Evolutionary conservation across 2,888 invertebrate species (phyloP), one percentile per base, ranked within the genome.

Genomic region (Acronicta aceris): DNA sequence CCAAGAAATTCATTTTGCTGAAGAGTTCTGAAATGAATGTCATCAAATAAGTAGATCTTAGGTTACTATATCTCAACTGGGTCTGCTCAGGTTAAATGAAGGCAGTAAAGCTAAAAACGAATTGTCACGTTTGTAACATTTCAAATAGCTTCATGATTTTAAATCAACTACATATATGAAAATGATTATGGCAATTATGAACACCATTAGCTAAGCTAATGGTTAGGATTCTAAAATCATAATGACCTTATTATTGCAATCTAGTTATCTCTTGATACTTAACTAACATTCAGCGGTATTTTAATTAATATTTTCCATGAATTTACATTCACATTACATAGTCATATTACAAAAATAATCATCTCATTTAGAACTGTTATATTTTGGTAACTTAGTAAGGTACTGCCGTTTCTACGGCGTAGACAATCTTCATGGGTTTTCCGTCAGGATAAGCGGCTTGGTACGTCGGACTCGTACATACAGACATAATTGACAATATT

Each of bases 1-100:
- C 60, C 49, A 88, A 48, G 49, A 77, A 76, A 79, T 89, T 81
- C 93, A 93, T 93, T 55, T 30, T 76, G 54, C 67, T 57, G 71
- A 40, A 74, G 87, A 87, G 87, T 88, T 83, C 91, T 90, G 76
- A 1, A 72, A 78, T 58, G 42, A 56, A 21, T 21, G 4, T 4
- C 21, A 4, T 21, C 21, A 21, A 4, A 4, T n/a, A n/a, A n/a
- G n/a, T n/a, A n/a, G n/a, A n/a, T n/a, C n/a, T n/a, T n/a, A n/a
- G n/a, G n/a, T 5, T 36, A 1, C n/a, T 36, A 36, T 36, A 36
- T 13, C 13, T 5, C 5, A 38, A 5, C 1, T 38, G n/a, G 6
- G n/a, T 13, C 36, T 13, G 12, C 36, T 36, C 3, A 5, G 33
- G 33, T 10, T 33, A 12, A 12, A 4, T 10, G 51, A 12, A 21